Percentiles rank a stretch among this genome's conserved stretches.
Evolutionary conservation across 2,888 invertebrate genomes (phyloP).

Genomic region (Cheilosia impressa): DNA sequence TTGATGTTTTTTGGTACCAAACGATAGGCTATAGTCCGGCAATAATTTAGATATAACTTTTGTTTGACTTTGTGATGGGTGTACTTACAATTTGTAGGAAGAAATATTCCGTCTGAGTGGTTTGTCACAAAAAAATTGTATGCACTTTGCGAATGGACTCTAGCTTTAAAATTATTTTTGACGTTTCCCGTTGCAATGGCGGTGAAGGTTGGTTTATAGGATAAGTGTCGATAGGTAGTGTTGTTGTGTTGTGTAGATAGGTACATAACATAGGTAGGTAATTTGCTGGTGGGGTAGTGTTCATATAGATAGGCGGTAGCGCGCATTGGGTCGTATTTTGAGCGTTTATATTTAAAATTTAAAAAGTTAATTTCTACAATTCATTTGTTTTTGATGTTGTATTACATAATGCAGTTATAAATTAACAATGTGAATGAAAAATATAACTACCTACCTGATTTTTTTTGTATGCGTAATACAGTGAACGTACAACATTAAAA

Average conservation of each 20-base stretch:
- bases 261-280: no score
- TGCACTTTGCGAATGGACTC: constrained; percentile 47
- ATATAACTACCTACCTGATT: no score
- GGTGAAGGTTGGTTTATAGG: constrained; percentile 46
- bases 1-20: constrained; percentile 21
- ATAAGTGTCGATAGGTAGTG: constrained; percentile 20
- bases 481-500: no score
- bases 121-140: constrained; percentile 36
- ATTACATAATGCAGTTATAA: no score
- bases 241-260: neutral
- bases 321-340: neutral
- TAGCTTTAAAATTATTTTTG: constrained; percentile 52
- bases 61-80: neutral
- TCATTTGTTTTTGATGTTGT: no score
- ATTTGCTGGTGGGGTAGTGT: neutral
- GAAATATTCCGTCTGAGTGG: constrained; percentile 26
- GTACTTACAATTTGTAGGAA: constrained; percentile 53
- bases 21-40: constrained; percentile 1
- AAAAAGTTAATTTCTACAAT: neutral
- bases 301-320: no score
- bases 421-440: no score
- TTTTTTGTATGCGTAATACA: no score
- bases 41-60: constrained; percentile 30
- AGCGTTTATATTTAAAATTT: constrained; percentile 31
- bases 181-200: constrained; percentile 72